Evolutionary conservation across 2,797 vertebrate genomes (phyloP).

Genomic region (Erethizon dorsatum): DNA sequence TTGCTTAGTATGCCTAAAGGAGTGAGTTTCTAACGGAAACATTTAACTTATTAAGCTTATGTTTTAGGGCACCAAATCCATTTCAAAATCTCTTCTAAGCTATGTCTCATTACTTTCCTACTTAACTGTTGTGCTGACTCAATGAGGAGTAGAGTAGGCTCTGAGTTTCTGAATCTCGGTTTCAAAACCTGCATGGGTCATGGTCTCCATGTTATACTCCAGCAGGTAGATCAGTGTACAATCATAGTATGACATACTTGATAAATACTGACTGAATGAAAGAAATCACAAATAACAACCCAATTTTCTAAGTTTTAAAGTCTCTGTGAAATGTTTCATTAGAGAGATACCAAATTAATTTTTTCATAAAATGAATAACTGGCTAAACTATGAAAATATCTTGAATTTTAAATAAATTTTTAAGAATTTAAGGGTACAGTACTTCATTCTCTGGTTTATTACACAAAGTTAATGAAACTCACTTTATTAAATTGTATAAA

Average conservation of each 20-base stretch:
- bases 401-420: not conserved
- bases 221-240: not conserved
- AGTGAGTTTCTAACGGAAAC: not conserved
- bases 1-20: not conserved
- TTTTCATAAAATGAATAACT: not conserved
- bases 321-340: not conserved
- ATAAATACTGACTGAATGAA: not conserved
- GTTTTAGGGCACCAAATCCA: not conserved
- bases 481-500: not conserved
- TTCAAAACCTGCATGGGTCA: not conserved
- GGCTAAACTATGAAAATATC: not conserved
- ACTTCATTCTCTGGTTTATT: not conserved
- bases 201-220: not conserved
- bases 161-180: not conserved
- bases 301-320: not conserved
- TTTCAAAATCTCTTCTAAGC: constrained; percentile 11
- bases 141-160: not conserved
- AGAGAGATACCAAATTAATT: not conserved
- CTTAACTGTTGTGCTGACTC: not conserved
- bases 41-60: not conserved
- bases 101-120: not conserved
- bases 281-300: not conserved
- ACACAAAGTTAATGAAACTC: not conserved
- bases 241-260: not conserved
- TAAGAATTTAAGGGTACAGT: not conserved